Percentiles rank a stretch among this genome's conserved stretches.
Conservation (phyloP, 1,140 invertebrate genomes). For the Leptinotarsa undecemlineata region DNA sequence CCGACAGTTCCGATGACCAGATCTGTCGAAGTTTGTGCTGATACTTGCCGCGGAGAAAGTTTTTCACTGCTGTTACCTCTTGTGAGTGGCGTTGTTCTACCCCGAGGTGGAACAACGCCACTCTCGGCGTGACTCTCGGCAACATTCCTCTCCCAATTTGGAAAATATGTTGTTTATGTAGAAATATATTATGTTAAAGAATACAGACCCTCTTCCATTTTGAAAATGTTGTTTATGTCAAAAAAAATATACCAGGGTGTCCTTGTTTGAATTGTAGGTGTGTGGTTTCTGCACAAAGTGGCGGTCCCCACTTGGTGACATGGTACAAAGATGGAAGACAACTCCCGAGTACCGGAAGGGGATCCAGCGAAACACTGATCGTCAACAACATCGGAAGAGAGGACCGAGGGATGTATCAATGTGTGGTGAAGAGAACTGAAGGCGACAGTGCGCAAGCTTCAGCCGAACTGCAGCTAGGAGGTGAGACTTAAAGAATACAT, state of each 20-base stretch:
- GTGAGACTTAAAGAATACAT: constrained; percentile 57
- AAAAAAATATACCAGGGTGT: constrained; percentile 39
- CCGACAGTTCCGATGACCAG: too few species aligned
- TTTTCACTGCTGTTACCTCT: too few species aligned
- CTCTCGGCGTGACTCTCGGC: too few species aligned
- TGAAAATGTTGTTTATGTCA: too few species aligned
- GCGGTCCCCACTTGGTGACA: constrained; percentile 58
- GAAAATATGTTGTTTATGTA: too few species aligned
- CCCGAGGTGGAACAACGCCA: too few species aligned
- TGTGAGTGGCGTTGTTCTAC: too few species aligned
- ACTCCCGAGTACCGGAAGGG: constrained; percentile 66
- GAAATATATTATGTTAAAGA: too few species aligned
- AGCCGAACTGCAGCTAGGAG: constrained; percentile 78
- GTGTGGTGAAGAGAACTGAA: constrained; percentile 73
- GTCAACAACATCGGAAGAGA: constrained; percentile 72
- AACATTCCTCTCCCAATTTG: too few species aligned
- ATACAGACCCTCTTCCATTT: too few species aligned
- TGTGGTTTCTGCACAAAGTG: constrained; percentile 51
- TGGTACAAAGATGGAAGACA: constrained; percentile 74
- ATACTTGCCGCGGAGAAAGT: too few species aligned
- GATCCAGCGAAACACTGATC: constrained; percentile 66
- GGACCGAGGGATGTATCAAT: constrained; percentile 86
- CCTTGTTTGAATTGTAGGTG: constrained; percentile 61
- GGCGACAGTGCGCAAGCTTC: constrained; percentile 79
- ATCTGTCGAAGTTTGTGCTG: too few species aligned